A percentile compares a stretch with the other conserved stretches of the same genome.
Conservation (phyloP, 2,888 invertebrate genomes). For the Phyllotreta striolata region DNA sequence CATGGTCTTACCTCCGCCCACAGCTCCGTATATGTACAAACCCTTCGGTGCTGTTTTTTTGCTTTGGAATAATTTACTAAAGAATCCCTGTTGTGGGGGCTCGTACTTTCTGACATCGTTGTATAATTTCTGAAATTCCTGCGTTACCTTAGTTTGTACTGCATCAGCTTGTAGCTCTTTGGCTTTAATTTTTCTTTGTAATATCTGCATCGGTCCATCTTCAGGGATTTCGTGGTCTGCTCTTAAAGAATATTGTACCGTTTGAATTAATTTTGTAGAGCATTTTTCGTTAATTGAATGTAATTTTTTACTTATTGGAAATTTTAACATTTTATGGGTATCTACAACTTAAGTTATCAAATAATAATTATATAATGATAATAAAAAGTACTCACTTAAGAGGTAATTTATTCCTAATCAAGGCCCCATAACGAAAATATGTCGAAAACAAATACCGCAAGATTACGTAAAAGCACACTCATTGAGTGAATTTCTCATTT, state of each 20-base stretch:
- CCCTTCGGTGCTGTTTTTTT: conserved; percentile 72
- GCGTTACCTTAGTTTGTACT: conserved; percentile 75
- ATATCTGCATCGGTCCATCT: conserved; percentile 54
- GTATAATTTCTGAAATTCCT: conserved; percentile 73
- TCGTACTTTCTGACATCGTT: conserved; percentile 69
- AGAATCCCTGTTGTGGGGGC: conserved; percentile 62
- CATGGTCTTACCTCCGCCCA: conserved; percentile 98
- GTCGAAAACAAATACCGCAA: conserved; percentile 1
- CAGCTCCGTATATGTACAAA: conserved; percentile 88
- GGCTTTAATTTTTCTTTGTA: conserved; percentile 67
- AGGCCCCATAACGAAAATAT: conserved; percentile 2
- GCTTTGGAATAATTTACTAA: conserved; percentile 56
- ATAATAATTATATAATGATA: not conserved
- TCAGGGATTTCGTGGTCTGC: conserved; percentile 35
- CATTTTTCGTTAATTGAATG: conserved; percentile 19
- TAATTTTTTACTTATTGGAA: conserved; percentile 14
- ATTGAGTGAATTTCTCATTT: too few relatives aligned
- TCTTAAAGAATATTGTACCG: conserved; percentile 39
- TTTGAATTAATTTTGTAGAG: conserved; percentile 6
- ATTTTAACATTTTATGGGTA: conserved; percentile 23
- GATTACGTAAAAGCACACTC: conserved; percentile 7
- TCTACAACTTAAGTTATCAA: conserved; percentile 6
- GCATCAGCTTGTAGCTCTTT: conserved; percentile 72
- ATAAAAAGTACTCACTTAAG: conserved; percentile 8
- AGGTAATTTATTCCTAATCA: conserved; percentile 20